Evolutionary conservation across 1,140 invertebrate species (phyloP), one percentile per base, ranked within the genome.

Genomic region (Nephotettix cincticeps): DNA sequence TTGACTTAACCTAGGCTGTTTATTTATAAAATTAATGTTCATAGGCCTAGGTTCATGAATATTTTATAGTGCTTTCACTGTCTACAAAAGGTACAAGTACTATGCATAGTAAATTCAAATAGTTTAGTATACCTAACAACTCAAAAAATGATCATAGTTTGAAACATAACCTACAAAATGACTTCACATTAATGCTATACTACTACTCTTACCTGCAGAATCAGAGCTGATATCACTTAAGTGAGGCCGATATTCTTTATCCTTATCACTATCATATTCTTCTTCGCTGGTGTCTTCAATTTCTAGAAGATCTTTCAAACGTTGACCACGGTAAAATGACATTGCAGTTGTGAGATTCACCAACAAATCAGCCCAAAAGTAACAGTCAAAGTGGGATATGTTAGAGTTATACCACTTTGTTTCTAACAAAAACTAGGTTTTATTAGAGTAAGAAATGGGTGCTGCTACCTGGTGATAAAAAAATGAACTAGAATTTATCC

Each of bases 211-310:
- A 9, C 19, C 3, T n/a, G 4, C 19, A 19, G 3, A 6, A 54
- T 54, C 47, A 54, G 47, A 54, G 4, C n/a, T n/a, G 4, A n/a
- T n/a, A n/a, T 19, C 23, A 54, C 23, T 25, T n/a, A n/a, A n/a
- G n/a, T n/a, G n/a, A 54, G 47, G 47, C n/a, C 4, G 4, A 54
- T 54, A 54, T 6, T 6, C n/a, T 4, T 54, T n/a, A 6, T 54
- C 47, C n/a, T 54, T 54, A 54, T 54, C 47, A 54, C 4, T 54
- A 4, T 54, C 47, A 6, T 54, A 4, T n/a, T 54, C n/a, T 54
- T 54, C 47, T 6, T 54, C 47, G 19, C 47, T 54, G n/a, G 4
- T 64, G 27, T 64, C 61, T 64, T 64, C 61, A 27, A 32, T 32
- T 64, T 28, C 4, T 28, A 28, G n/a, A 64, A 27, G 6, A 27